Percentiles rank a stretch among this genome's conserved stretches.
Evolutionary conservation across 2,113 vertebrate genomes (phyloP).

Genomic region (Cryptotis parvus): DNA sequence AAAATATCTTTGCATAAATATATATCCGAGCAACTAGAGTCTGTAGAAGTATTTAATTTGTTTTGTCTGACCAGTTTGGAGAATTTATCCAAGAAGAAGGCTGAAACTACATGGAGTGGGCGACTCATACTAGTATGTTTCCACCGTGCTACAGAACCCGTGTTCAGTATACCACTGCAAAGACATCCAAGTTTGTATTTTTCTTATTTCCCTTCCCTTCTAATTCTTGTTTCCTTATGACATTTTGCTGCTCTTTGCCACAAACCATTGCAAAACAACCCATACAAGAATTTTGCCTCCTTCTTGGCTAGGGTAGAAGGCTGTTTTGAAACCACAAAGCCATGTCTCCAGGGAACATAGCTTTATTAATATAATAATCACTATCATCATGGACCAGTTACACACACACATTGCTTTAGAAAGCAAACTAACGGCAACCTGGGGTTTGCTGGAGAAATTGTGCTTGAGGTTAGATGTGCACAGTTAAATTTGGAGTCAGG

Average conservation of each 20-base stretch:
- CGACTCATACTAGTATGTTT: not conserved
- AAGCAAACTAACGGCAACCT: slow-evolving; percentile 68
- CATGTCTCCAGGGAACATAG: slow-evolving; percentile 70
- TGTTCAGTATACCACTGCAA: slow-evolving; percentile 8
- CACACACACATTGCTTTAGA: slow-evolving; percentile 74
- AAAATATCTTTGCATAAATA: not conserved
- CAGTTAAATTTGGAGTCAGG: slow-evolving; percentile 66
- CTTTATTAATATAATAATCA: slow-evolving; percentile 82
- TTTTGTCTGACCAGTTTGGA: not conserved
- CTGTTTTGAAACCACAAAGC: slow-evolving; percentile 77
- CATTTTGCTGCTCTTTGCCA: slow-evolving; percentile 69
- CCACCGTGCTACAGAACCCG: not conserved
- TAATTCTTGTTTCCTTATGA: slow-evolving; percentile 72
- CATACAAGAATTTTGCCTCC: slow-evolving; percentile 59
- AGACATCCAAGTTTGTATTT: slow-evolving; percentile 61
- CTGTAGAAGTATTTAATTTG: not conserved
- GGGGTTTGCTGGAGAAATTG: slow-evolving; percentile 62
- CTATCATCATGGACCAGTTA: slow-evolving; percentile 56
- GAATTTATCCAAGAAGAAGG: not conserved
- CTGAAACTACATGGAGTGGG: not conserved
- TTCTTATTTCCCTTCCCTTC: slow-evolving; percentile 61
- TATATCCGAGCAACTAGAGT: not conserved
- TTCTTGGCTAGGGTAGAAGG: slow-evolving; percentile 56
- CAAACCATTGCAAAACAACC: slow-evolving; percentile 71
- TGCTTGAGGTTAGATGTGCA: slow-evolving; percentile 73